Percentiles rank a stretch among this genome's conserved stretches.
Evolutionary conservation across 2,113 vertebrate genomes (phyloP).

Genomic region (Dunckerocampus dactyliophorus): DNA sequence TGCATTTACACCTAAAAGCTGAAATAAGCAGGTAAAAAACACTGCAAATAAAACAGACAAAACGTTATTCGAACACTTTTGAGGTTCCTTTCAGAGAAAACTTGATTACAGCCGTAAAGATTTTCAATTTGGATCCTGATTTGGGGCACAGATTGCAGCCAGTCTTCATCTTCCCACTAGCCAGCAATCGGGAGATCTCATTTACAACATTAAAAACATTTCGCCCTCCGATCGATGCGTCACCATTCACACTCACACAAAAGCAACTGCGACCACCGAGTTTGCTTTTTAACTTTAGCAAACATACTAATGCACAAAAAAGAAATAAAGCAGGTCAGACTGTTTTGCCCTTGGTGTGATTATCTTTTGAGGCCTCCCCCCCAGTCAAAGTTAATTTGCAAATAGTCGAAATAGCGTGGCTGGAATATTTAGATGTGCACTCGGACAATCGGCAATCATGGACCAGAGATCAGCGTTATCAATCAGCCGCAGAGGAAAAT

Average conservation of each 20-base stretch:
- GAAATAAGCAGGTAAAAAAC: constrained; percentile 26
- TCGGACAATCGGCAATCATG: constrained; percentile 45
- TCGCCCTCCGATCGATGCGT: constrained; percentile 74
- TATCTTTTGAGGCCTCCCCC: constrained; percentile 63
- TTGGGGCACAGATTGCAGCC: constrained; percentile 74
- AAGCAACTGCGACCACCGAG: constrained; percentile 68
- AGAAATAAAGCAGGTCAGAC: constrained; percentile 60
- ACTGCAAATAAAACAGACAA: constrained; percentile 26
- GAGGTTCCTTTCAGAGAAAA: constrained; percentile 67
- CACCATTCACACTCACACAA: constrained; percentile 71
- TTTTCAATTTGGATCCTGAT: constrained; percentile 77
- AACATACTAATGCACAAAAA: constrained; percentile 56
- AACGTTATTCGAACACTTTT: constrained; percentile 56
- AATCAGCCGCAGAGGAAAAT: constrained; percentile 32
- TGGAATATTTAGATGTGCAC: constrained; percentile 63
- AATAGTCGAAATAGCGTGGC: constrained; percentile 56
- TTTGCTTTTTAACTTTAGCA: constrained; percentile 47
- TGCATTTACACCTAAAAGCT: constrained; percentile 50
- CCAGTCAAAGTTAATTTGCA: constrained; percentile 69
- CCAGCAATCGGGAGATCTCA: constrained; percentile 76
- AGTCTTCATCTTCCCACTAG: constrained; percentile 73
- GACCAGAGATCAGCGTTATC: too few species aligned
- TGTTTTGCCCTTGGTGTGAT: constrained; percentile 66
- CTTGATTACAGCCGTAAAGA: constrained; percentile 76
- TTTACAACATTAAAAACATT: constrained; percentile 81